phyloP scores from a whole-genome alignment of 2,888 invertebrate genomes.

The Ennomos quercinarius region DNA sequence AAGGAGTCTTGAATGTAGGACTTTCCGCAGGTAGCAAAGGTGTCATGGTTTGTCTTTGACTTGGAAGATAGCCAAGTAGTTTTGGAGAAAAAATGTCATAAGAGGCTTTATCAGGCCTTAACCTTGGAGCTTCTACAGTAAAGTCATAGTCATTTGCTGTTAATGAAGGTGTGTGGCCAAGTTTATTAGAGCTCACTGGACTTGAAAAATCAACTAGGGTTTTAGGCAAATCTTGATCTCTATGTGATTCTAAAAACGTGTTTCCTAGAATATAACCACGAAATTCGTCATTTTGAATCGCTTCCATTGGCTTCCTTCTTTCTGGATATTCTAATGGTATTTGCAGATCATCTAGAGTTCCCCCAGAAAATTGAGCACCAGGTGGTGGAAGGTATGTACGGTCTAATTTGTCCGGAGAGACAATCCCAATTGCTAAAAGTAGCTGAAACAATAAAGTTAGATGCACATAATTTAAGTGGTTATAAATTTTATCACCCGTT shows the following conservation, averaged over 20 bases:
- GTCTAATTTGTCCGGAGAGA: constrained; percentile 62
- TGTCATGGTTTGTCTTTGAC: background rate
- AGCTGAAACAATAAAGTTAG: constrained; percentile 56
- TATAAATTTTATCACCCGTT: background rate
- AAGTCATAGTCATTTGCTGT: background rate
- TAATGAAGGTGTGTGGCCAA: background rate
- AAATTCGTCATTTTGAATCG: background rate
- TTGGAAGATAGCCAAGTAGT: background rate
- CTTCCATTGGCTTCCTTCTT: constrained; percentile 23
- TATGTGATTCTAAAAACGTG: background rate
- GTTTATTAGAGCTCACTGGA: constrained; percentile 21
- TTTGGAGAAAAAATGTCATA: background rate
- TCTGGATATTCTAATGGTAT: constrained; percentile 60
- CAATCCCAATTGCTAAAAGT: constrained; percentile 55
- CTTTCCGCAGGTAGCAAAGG: background rate
- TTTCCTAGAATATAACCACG: background rate
- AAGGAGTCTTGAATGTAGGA: background rate
- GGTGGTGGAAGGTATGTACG: constrained; percentile 71
- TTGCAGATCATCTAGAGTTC: constrained; percentile 56
- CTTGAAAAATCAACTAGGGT: constrained; percentile 1
- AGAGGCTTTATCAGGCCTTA: background rate
- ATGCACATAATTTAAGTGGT: background rate
- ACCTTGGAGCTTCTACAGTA: background rate
- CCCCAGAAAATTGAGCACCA: constrained; percentile 64
- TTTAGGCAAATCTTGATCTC: background rate